Evolutionary conservation across 2,888 invertebrate genomes (phyloP).

Genomic region (Nowickia ferox): DNA sequence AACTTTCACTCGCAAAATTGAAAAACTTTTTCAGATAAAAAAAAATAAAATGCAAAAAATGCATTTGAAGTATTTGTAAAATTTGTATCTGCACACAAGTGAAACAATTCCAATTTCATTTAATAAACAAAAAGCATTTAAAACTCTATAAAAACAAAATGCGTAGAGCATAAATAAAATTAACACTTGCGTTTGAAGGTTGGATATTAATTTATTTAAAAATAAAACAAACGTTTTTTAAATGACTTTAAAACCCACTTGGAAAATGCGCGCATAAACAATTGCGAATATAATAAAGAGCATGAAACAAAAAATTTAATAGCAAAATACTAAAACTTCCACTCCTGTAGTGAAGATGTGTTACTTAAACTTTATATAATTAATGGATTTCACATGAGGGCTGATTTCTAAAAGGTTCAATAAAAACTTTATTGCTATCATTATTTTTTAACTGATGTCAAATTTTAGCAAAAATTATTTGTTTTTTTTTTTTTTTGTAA

Average conservation of each 20-base stretch:
- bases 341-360: neutral
- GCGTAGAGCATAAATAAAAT: conserved; percentile 45
- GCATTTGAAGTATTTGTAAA: conserved; percentile 1
- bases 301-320: neutral
- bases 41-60: neutral
- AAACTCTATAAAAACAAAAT: conserved; percentile 34
- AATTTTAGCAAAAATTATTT: conserved; percentile 5
- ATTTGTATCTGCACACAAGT: conserved; percentile 34
- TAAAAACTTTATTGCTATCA: conserved; percentile 28
- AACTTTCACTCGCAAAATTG: neutral
- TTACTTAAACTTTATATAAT: neutral
- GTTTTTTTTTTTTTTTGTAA: neutral
- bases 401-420: neutral
- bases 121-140: conserved; percentile 46
- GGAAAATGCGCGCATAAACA: conserved; percentile 1
- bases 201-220: conserved; percentile 39
- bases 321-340: neutral
- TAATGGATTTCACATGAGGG: neutral
- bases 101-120: conserved; percentile 33
- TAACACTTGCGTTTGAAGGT: conserved; percentile 50
- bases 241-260: neutral
- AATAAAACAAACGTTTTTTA: conserved; percentile 17
- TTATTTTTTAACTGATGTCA: conserved; percentile 23
- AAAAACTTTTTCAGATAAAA: conserved; percentile 9
- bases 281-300: neutral